Conservation (phyloP, 2,888 invertebrate genomes). For the Trichogramma evanescens region DNA sequence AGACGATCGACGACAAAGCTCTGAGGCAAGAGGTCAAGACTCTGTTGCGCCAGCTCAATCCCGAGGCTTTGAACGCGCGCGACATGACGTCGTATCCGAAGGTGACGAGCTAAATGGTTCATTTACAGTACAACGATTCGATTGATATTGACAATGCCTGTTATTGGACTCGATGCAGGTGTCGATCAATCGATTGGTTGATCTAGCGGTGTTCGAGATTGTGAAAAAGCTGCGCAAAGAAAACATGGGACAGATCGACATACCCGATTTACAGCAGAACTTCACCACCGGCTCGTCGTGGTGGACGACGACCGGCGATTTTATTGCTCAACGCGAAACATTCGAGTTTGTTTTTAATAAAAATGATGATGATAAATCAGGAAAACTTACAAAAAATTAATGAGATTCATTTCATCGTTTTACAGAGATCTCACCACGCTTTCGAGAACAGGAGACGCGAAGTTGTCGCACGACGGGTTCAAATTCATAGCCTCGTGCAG, state of each 20-base stretch:
- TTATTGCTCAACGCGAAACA: conserved; percentile 21
- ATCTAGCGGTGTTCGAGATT: conserved; percentile 18
- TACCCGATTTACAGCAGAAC: conserved; percentile 24
- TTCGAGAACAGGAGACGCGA: conserved; percentile 23
- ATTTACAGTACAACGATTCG: not conserved
- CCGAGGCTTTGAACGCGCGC: too few relatives aligned
- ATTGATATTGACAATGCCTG: not conserved
- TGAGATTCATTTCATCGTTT: not conserved
- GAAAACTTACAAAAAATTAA: not conserved
- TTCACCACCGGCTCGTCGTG: conserved; percentile 22
- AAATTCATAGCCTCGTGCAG: conserved; percentile 24
- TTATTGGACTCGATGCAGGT: conserved; percentile 11
- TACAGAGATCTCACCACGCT: conserved; percentile 28
- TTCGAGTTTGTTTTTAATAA: conserved; percentile 22
- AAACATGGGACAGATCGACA: conserved; percentile 18
- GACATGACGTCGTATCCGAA: too few relatives aligned
- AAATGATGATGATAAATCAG: not conserved
- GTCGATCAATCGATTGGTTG: conserved; percentile 23
- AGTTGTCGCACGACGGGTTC: conserved; percentile 17
- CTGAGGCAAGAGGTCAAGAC: too few relatives aligned
- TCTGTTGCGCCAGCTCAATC: too few relatives aligned
- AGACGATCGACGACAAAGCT: not conserved
- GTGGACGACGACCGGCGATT: conserved; percentile 22
- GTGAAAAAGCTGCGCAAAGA: conserved; percentile 17
- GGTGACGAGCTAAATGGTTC: too few relatives aligned